Conservation (phyloP, 2,797 vertebrate genomes). For the Parambassis ranga region DNA sequence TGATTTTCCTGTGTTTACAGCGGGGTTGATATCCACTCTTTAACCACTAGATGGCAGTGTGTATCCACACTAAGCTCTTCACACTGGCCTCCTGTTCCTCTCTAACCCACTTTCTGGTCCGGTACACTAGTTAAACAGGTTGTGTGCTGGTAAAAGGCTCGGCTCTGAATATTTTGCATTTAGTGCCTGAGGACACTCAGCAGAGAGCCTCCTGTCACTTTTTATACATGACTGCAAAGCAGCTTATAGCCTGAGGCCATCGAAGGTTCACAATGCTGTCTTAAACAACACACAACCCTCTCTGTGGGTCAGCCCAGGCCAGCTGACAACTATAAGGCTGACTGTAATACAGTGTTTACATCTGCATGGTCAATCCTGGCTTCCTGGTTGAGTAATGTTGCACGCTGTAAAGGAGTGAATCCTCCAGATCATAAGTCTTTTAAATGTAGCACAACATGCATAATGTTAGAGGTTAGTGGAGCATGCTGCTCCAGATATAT, state of each 20-base stretch:
- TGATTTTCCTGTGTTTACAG: no score
- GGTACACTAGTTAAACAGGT: conserved; percentile 2
- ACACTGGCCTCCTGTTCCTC: neutral
- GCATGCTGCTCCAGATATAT: neutral
- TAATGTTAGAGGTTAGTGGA: neutral
- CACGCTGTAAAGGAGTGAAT: neutral
- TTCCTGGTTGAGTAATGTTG: neutral
- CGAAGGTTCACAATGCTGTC: conserved; percentile 6
- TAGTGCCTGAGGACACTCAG: neutral
- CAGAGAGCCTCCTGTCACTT: conserved; percentile 25
- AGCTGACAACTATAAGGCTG: neutral
- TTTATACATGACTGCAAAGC: conserved; percentile 29
- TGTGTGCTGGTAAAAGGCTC: conserved; percentile 21
- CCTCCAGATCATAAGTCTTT: neutral
- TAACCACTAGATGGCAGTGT: conserved; percentile 56
- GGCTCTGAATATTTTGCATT: neutral
- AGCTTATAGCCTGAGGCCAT: conserved; percentile 13
- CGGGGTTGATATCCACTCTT: neutral
- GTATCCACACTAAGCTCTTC: neutral
- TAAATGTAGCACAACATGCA: no score
- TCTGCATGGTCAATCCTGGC: neutral
- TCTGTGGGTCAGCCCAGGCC: conserved; percentile 13
- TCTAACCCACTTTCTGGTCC: conserved; percentile 12
- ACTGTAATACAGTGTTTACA: conserved; percentile 8
- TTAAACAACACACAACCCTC: conserved; percentile 27